Evolutionary conservation across 2,113 vertebrate species (phyloP).

Genomic region (Mustela lutreola): DNA sequence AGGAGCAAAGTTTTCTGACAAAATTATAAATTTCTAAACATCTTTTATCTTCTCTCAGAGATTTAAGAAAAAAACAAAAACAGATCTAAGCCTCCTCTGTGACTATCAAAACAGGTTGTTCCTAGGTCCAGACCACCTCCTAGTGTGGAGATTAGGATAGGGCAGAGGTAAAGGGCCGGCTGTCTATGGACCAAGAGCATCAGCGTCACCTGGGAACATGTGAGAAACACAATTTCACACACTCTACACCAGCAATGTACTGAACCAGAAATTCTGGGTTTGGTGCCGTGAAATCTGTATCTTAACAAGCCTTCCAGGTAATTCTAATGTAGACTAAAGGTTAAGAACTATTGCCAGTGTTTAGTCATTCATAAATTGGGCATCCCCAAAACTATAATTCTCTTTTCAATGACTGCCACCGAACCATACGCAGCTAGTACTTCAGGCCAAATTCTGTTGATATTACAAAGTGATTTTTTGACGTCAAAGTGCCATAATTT

Average conservation of each 20-base stretch:
- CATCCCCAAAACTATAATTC: background rate
- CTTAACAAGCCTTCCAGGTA: background rate
- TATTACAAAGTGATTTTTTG: background rate
- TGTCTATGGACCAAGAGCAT: no score
- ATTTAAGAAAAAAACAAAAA: background rate
- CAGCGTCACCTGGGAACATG: background rate
- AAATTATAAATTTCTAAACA: conserved; percentile 63
- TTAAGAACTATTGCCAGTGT: background rate
- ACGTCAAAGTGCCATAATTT: background rate
- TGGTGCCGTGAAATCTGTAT: background rate
- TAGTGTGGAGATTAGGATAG: background rate
- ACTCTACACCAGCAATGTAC: rapidly evolving
- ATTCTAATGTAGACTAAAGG: background rate
- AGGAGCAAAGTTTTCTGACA: background rate
- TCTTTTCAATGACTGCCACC: background rate
- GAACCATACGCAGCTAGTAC: background rate
- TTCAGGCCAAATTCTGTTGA: background rate
- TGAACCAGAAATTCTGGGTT: background rate
- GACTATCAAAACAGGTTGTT: background rate
- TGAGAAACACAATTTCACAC: background rate
- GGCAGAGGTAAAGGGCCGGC: background rate
- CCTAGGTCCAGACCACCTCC: background rate
- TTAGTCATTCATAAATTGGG: background rate
- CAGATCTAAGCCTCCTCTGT: background rate
- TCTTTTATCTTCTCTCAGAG: conserved; percentile 23